Conservation (phyloP, 2,888 invertebrate species). For the Diplazon laetatorius region DNA sequence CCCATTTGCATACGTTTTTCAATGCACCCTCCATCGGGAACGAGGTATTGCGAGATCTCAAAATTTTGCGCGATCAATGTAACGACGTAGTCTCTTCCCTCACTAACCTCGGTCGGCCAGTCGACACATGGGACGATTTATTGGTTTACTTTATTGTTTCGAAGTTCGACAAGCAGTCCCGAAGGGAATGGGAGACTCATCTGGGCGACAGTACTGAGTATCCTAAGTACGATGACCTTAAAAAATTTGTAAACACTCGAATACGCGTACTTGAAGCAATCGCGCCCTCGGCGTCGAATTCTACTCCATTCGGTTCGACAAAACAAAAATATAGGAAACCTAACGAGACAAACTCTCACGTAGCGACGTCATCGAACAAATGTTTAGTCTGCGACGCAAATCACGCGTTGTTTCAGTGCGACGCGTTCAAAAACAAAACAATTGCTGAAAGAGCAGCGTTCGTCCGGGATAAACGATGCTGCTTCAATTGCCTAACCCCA, state of each 20-base stretch:
- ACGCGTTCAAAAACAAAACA: not conserved
- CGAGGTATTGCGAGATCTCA: slow-evolving; percentile 1
- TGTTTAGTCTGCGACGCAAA: not conserved
- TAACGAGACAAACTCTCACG: not conserved
- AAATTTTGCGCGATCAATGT: not conserved
- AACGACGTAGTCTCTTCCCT: not conserved
- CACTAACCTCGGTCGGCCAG: not conserved
- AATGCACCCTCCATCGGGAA: not conserved
- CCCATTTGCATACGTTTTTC: not conserved
- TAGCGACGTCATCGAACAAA: not conserved
- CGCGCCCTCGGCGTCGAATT: not conserved
- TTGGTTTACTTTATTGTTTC: not conserved
- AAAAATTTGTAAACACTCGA: not conserved
- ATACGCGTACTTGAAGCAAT: not conserved
- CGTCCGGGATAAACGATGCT: not conserved
- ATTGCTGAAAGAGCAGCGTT: not conserved
- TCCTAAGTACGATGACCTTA: not conserved
- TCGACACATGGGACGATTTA: not conserved
- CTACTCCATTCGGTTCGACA: not conserved
- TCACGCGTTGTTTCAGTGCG: slow-evolving; percentile 5
- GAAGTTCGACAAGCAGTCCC: not conserved
- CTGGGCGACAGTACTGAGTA: not conserved
- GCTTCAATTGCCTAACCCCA: not conserved
- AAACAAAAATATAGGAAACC: not conserved
- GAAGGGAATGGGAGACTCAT: not conserved